Conservation (phyloP, 2,113 vertebrate genomes). For the Trachemys scripta region DNA sequence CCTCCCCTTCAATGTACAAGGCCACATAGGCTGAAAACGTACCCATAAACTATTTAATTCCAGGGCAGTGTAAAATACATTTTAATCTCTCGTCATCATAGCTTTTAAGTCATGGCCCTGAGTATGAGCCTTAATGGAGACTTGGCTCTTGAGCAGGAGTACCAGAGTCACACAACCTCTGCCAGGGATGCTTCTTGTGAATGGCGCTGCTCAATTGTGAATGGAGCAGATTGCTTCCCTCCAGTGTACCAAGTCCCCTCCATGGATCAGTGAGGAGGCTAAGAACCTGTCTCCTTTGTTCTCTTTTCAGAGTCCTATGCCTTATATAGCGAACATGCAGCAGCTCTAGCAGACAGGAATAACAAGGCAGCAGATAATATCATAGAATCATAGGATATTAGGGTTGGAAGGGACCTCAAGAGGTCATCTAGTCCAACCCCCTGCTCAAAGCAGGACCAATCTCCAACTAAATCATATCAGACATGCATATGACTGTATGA, state of each 20-base stretch:
- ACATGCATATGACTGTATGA: rapidly evolving
- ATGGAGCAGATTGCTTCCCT: background rate
- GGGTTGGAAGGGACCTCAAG: no score
- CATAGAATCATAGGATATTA: no score
- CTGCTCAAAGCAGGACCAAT: no score
- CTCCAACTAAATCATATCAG: no score
- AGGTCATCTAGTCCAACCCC: no score
- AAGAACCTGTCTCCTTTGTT: background rate
- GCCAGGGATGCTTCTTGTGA: background rate
- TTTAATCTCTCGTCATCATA: background rate
- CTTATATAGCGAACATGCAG: background rate
- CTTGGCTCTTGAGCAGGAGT: background rate
- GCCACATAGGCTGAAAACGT: conserved; percentile 7
- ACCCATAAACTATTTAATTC: background rate
- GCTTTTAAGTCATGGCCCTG: background rate
- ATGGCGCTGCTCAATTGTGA: background rate
- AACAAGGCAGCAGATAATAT: rapidly evolving
- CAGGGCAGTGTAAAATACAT: background rate
- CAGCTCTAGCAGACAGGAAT: background rate
- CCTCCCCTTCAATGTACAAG: background rate
- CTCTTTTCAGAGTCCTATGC: background rate
- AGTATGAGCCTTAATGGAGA: rapidly evolving
- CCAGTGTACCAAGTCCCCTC: background rate
- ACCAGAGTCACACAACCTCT: background rate
- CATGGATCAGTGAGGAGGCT: background rate